A percentile compares a stretch with the other conserved stretches of the same genome.
phyloP scores from a whole-genome alignment of 2,888 invertebrate species.

The Bugulina stolonifera region DNA sequence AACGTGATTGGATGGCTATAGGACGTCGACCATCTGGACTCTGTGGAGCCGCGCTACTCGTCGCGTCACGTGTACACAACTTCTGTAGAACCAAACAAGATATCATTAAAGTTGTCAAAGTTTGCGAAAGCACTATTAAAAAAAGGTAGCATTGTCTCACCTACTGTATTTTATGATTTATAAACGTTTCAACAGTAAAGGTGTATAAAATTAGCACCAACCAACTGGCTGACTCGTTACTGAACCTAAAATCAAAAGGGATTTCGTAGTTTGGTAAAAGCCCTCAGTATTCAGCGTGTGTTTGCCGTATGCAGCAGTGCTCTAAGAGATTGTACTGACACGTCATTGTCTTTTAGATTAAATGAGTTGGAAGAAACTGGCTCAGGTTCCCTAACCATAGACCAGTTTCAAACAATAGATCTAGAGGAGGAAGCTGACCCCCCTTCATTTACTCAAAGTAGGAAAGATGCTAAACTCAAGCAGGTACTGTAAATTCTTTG shows the following conservation, averaged over 20 bases:
- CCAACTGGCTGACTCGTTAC: too few relatives aligned
- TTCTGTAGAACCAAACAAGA: constrained; percentile 80
- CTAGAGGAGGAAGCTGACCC: constrained; percentile 93
- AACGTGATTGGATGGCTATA: constrained; percentile 91
- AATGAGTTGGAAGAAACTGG: constrained; percentile 95
- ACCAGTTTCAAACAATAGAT: constrained; percentile 95
- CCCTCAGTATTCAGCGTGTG: too few relatives aligned
- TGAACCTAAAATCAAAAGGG: too few relatives aligned
- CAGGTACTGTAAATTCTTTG: constrained; percentile 8
- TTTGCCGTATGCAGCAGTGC: too few relatives aligned
- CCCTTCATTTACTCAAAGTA: constrained; percentile 84
- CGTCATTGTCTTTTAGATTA: constrained; percentile 57
- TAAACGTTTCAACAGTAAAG: too few relatives aligned
- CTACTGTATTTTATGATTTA: too few relatives aligned
- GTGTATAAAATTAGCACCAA: too few relatives aligned
- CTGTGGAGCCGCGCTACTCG: constrained; percentile 92
- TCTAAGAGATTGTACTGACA: too few relatives aligned
- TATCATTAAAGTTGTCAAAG: constrained; percentile 88
- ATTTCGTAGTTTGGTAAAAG: too few relatives aligned
- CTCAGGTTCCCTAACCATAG: constrained; percentile 84
- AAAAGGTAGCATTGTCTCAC: constrained; percentile 61
- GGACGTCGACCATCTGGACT: constrained; percentile 93
- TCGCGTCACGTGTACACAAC: constrained; percentile 86
- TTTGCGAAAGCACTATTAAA: constrained; percentile 84
- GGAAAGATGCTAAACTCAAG: constrained; percentile 69